Conservation (phyloP, 2,888 invertebrate genomes). For the Polyploca ridens region DNA sequence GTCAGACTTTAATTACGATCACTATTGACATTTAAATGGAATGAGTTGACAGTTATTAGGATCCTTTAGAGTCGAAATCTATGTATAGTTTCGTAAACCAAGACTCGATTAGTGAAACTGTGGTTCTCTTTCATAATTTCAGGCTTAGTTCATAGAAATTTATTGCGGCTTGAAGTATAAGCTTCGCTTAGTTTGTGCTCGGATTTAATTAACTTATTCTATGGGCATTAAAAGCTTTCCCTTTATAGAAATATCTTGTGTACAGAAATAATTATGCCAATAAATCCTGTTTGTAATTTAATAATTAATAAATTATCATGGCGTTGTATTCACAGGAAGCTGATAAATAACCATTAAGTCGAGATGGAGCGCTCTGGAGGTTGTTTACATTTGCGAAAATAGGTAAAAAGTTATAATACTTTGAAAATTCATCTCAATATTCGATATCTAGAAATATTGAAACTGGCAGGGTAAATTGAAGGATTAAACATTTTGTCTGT, state of each 20-base stretch:
- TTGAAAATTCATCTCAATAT: conserved; percentile 32
- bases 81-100: conserved; percentile 13
- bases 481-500: conserved; percentile 71
- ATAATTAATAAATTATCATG: not conserved
- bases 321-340: conserved; percentile 16
- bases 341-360: conserved; percentile 23
- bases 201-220: conserved; percentile 3
- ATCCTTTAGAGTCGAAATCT: not conserved
- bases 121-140: conserved; percentile 17
- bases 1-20: not conserved
- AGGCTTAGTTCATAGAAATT: conserved; percentile 14
- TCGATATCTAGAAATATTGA: conserved; percentile 52
- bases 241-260: not conserved
- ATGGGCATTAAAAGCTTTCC: conserved; percentile 2
- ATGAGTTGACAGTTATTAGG: conserved; percentile 8
- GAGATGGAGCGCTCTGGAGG: not conserved
- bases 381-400: conserved; percentile 17
- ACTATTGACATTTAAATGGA: conserved; percentile 6
- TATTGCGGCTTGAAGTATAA: not conserved
- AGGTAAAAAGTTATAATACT: conserved; percentile 28
- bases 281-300: no score
- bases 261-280: not conserved
- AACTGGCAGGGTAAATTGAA: conserved; percentile 65
- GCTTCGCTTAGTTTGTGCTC: conserved; percentile 5
- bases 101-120: conserved; percentile 22